These are phyloP conservation scores for Gallinago paraguaiae DNA, from an alignment of 2,113 vertebrate species.

Conservation along the genomic window DNA sequence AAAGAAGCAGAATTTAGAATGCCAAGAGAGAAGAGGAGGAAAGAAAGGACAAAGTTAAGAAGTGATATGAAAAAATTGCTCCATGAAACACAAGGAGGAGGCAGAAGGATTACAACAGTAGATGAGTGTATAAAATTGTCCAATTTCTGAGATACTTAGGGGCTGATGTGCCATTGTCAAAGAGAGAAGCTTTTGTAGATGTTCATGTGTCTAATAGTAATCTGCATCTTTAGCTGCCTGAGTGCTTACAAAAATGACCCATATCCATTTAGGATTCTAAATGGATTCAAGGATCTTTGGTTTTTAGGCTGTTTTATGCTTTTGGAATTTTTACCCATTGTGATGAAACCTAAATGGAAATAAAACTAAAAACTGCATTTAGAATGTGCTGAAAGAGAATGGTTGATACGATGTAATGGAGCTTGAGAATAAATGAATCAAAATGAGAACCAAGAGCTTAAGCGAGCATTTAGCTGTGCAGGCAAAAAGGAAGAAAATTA, in stretches of 20 bases:
- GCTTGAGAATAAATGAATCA: slow-evolving; percentile 58
- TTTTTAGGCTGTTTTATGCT: slow-evolving; percentile 4
- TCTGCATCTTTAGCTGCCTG: slow-evolving; percentile 11
- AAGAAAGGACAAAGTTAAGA: background rate
- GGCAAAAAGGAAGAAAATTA: slow-evolving; percentile 25
- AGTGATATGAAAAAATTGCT: background rate
- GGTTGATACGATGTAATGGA: slow-evolving; percentile 28
- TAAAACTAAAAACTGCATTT: slow-evolving; percentile 37
- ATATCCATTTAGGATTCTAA: slow-evolving; percentile 21
- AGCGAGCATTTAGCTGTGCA: slow-evolving; percentile 40
- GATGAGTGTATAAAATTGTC: slow-evolving; percentile 29
- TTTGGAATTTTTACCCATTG: slow-evolving; percentile 40
- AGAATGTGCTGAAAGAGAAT: slow-evolving; percentile 14
- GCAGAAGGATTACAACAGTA: background rate
- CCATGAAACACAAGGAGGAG: background rate
- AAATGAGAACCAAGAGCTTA: slow-evolving; percentile 51
- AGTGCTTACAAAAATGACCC: slow-evolving; percentile 23
- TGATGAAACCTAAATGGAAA: slow-evolving; percentile 22
- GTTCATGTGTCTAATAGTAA: background rate
- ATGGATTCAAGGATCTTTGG: slow-evolving; percentile 27
- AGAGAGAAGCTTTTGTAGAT: background rate
- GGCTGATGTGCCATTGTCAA: background rate
- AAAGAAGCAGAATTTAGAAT: background rate
- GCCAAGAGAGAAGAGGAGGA: background rate
- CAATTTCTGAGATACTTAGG: slow-evolving; percentile 14